Percentiles rank a stretch among this genome's conserved stretches.
These are phyloP conservation scores for Callaeas wilsoni DNA, from an alignment of 2,113 vertebrate genomes.

Conservation along the genomic window DNA sequence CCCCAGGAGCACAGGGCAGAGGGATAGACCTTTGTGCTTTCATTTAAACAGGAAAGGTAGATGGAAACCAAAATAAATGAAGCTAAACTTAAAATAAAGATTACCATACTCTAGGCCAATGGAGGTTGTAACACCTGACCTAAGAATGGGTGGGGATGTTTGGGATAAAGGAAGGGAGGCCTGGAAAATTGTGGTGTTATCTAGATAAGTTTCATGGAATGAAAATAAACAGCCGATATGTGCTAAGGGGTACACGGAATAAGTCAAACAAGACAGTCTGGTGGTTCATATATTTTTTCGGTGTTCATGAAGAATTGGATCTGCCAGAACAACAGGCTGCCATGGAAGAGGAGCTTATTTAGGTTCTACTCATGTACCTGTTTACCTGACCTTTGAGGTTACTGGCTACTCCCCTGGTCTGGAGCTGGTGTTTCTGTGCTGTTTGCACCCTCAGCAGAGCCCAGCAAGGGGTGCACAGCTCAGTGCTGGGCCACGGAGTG, in stretches of 20 bases:
- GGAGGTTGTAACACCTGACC: conserved; percentile 54
- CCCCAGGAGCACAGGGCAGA: background rate
- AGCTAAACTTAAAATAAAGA: conserved; percentile 42
- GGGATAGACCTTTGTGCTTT: conserved; percentile 11
- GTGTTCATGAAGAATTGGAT: background rate
- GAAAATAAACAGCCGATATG: conserved; percentile 38
- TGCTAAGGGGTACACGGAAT: background rate
- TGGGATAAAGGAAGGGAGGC: conserved; percentile 61
- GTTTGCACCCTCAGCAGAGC: background rate
- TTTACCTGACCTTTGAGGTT: background rate
- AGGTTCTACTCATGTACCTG: background rate
- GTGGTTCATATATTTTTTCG: background rate
- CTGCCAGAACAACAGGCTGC: background rate
- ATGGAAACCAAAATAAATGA: conserved; percentile 66
- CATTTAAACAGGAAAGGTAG: conserved; percentile 65
- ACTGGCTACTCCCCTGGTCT: background rate
- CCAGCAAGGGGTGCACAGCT: background rate
- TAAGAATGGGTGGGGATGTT: conserved; percentile 56
- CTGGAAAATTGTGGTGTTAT: conserved; percentile 34
- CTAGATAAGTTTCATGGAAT: conserved; percentile 52
- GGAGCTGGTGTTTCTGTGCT: background rate
- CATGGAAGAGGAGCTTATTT: background rate
- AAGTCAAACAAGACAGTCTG: background rate
- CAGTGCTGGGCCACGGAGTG: background rate
- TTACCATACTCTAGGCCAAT: background rate